Evolutionary conservation across 1,140 invertebrate genomes (phyloP).

Genomic region (Pseudomyrmex sp.): DNA sequence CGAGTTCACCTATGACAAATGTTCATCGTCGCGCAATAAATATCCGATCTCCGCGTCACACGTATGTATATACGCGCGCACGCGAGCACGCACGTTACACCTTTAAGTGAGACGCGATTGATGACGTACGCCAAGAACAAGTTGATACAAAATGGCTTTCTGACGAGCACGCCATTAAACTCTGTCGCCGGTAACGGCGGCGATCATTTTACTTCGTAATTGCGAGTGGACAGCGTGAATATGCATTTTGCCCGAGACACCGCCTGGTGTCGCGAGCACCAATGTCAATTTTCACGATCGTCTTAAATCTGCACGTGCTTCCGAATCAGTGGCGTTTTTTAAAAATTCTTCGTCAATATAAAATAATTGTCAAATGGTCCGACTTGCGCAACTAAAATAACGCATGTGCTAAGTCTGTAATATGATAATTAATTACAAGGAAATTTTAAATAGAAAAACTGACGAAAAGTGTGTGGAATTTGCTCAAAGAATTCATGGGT

Average conservation of each 20-base stretch:
- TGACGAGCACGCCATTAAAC: slow-evolving; percentile 46
- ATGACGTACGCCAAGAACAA: slow-evolving; percentile 44
- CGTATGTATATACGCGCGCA: not conserved
- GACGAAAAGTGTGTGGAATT: not conserved
- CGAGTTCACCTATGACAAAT: slow-evolving; percentile 34
- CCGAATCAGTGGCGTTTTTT: not conserved
- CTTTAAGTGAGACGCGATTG: slow-evolving; percentile 24
- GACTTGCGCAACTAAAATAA: too few species aligned
- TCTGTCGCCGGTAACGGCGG: slow-evolving; percentile 28
- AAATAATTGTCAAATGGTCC: not conserved
- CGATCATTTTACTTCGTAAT: slow-evolving; percentile 38
- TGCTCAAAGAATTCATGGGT: too few species aligned
- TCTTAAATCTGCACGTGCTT: not conserved
- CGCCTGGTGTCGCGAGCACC: not conserved
- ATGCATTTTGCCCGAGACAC: not conserved
- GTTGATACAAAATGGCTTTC: slow-evolving; percentile 51
- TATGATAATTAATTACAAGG: not conserved
- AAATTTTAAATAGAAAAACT: not conserved
- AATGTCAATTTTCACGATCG: not conserved
- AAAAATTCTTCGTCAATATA: not conserved
- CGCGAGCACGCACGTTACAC: not conserved
- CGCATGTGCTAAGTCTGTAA: too few species aligned
- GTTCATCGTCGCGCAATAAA: slow-evolving; percentile 28
- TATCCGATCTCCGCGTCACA: slow-evolving; percentile 35
- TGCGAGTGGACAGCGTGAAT: slow-evolving; percentile 37